phyloP scores from a whole-genome alignment of 2,888 invertebrate species.

The Caenorhabditis afra region DNA sequence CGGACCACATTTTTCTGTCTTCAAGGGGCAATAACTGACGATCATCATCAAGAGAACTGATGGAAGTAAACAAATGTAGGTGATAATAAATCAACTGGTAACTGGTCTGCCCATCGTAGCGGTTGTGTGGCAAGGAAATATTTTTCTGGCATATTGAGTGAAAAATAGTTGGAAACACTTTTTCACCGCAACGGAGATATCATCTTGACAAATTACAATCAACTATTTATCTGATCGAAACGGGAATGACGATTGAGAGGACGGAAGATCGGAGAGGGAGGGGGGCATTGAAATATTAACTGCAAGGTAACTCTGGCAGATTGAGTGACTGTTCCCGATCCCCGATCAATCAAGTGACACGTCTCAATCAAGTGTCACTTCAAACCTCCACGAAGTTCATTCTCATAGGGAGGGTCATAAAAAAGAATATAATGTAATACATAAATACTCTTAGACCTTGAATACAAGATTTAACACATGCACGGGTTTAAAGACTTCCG shows the following conservation, averaged over 20 bases:
- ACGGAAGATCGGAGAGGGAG: too few species aligned
- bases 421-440: neutral
- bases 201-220: slow-evolving; percentile 22
- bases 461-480: slow-evolving; percentile 11
- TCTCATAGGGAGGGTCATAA: neutral
- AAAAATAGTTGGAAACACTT: neutral
- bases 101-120: slow-evolving; percentile 32
- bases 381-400: neutral
- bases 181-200: slow-evolving; percentile 2
- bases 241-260: neutral
- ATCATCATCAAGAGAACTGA: slow-evolving; percentile 16
- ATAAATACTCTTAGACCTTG: slow-evolving; percentile 16
- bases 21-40: slow-evolving; percentile 14
- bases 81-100: slow-evolving; percentile 57
- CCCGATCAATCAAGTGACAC: slow-evolving; percentile 3
- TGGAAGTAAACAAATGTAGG: slow-evolving; percentile 51
- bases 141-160: slow-evolving; percentile 6
- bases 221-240: slow-evolving; percentile 32
- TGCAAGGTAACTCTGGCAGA: slow-evolving; percentile 20
- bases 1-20: slow-evolving; percentile 36
- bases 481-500: neutral
- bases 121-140: slow-evolving; percentile 2
- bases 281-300: slow-evolving; percentile 1
- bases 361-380: slow-evolving; percentile 24
- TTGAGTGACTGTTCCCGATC: neutral